Conservation (phyloP, 2,888 invertebrate genomes). For the Syrista parreyssii region DNA sequence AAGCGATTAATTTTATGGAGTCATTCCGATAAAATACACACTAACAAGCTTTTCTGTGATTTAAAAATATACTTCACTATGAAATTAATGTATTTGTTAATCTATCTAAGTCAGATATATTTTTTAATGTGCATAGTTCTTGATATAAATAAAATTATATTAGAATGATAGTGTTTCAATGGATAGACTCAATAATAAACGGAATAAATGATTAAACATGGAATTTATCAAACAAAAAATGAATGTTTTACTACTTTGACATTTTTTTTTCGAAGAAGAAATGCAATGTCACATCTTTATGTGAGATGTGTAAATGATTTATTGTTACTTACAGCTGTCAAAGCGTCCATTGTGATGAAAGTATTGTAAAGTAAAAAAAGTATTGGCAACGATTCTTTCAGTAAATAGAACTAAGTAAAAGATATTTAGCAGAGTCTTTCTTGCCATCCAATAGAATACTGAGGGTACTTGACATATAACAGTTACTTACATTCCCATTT, state of each 20-base stretch:
- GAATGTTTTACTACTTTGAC: neutral
- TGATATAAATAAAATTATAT: neutral
- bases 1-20: neutral
- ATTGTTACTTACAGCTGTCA: neutral
- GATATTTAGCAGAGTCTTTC: constrained; percentile 6
- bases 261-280: neutral
- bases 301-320: neutral
- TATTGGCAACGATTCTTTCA: constrained; percentile 13
- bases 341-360: neutral
- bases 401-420: constrained; percentile 3
- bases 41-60: neutral
- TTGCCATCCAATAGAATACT: constrained; percentile 33
- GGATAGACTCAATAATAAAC: neutral
- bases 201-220: neutral
- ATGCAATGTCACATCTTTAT: neutral
- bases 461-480: constrained; percentile 39
- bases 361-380: constrained; percentile 16
- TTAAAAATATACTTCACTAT: neutral
- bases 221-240: neutral
- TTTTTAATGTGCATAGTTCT: neutral
- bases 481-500: constrained; percentile 61
- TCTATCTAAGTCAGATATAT: neutral
- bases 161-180: neutral
- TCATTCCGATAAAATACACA: neutral
- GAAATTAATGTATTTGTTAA: neutral